Evolutionary conservation across 2,797 vertebrate species (phyloP).

Genomic region (Syngnathus rostellatus): DNA sequence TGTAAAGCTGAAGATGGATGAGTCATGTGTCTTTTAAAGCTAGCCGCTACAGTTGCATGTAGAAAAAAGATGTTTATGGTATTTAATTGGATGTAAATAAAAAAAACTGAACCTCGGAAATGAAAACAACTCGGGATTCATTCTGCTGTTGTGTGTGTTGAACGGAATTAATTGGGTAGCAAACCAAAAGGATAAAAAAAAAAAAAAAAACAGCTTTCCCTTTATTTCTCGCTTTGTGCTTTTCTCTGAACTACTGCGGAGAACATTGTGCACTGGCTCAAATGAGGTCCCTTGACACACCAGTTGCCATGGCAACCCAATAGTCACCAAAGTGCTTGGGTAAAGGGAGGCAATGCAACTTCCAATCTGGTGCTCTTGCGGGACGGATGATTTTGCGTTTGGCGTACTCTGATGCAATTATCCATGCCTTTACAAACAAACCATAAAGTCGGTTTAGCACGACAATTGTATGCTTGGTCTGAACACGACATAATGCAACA

Average conservation of each 20-base stretch:
- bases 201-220: slow-evolving; percentile 29
- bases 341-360: slow-evolving; percentile 36
- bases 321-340: slow-evolving; percentile 36
- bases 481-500: no score
- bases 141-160: neutral
- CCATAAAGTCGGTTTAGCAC: neutral
- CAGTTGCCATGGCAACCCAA: slow-evolving; percentile 64
- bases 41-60: no score
- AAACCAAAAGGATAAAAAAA: slow-evolving; percentile 7
- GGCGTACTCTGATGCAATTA: neutral
- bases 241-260: slow-evolving; percentile 45
- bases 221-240: slow-evolving; percentile 21
- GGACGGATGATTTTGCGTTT: slow-evolving; percentile 21
- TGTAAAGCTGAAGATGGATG: no score
- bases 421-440: neutral
- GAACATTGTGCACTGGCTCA: slow-evolving; percentile 47
- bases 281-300: slow-evolving; percentile 57
- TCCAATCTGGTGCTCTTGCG: slow-evolving; percentile 37
- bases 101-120: neutral
- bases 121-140: neutral
- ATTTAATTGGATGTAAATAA: slow-evolving; percentile 28
- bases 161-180: slow-evolving; percentile 29
- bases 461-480: neutral
- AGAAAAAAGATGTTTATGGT: neutral
- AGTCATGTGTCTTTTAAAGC: no score